phyloP scores from a whole-genome alignment of 2,888 invertebrate species.

The Cactoblastis cactorum region DNA sequence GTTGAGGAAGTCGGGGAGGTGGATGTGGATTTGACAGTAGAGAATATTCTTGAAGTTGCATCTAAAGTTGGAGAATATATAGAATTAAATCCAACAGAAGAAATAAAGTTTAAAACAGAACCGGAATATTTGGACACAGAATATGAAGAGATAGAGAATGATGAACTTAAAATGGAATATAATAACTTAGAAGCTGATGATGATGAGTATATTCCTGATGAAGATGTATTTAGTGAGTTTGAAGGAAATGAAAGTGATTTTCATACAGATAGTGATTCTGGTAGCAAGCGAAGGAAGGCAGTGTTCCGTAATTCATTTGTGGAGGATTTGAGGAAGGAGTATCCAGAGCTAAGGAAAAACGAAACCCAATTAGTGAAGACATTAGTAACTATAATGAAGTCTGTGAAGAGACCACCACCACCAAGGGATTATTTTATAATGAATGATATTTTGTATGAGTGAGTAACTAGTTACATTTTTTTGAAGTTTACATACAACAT shows the following conservation, averaged over 20 bases:
- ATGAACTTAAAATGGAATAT: background rate
- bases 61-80: slow-evolving; percentile 9
- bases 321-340: slow-evolving; percentile 39
- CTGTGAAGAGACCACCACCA: slow-evolving; percentile 40
- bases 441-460: slow-evolving; percentile 46
- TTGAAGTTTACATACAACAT: no score
- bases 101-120: background rate
- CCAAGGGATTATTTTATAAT: slow-evolving; percentile 43
- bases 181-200: slow-evolving; percentile 14
- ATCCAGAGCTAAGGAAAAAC: slow-evolving; percentile 45
- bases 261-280: slow-evolving; percentile 26
- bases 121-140: background rate
- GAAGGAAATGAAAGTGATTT: slow-evolving; percentile 15
- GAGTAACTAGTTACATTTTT: slow-evolving; percentile 31
- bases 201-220: slow-evolving; percentile 3
- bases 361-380: slow-evolving; percentile 40
- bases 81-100: background rate
- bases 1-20: background rate
- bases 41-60: slow-evolving; percentile 1
- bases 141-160: background rate
- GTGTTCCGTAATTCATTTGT: slow-evolving; percentile 46
- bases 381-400: slow-evolving; percentile 51
- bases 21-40: background rate
- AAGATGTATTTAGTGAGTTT: background rate
- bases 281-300: slow-evolving; percentile 12